phyloP scores from a whole-genome alignment of 2,797 vertebrate species.

The Onychomys torridus region DNA sequence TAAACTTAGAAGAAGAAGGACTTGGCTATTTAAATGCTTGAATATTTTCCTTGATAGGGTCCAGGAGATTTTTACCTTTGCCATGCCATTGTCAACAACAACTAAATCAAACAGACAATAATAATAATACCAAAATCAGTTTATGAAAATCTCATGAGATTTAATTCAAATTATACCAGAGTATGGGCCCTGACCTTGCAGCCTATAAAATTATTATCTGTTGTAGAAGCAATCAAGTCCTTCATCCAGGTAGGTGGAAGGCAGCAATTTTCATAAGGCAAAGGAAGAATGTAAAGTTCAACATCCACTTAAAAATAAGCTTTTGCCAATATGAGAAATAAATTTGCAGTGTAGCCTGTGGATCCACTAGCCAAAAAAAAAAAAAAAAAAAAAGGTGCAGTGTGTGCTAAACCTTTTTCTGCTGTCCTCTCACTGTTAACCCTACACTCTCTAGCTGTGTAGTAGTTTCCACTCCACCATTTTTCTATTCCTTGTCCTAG shows the following conservation, averaged over 20 bases:
- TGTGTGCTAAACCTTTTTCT: neutral
- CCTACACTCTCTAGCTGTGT: neutral
- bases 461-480: neutral
- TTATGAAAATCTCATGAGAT: neutral
- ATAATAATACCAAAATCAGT: neutral
- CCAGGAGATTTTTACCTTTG: neutral
- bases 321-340: conserved; percentile 5
- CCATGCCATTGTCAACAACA: neutral
- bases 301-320: conserved; percentile 13
- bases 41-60: neutral
- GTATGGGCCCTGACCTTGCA: neutral
- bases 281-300: neutral
- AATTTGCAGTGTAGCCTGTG: neutral
- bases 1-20: neutral
- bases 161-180: neutral
- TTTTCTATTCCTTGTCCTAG: neutral
- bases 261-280: neutral
- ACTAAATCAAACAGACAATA: neutral
- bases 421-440: neutral
- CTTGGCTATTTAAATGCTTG: conserved; percentile 1
- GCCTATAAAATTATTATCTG: neutral
- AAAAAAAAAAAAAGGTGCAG: neutral
- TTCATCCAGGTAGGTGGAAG: neutral
- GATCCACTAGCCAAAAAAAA: neutral
- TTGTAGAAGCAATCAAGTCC: neutral